Conservation (phyloP, 2,888 invertebrate species). For the Mesorhabditis belari region DNA sequence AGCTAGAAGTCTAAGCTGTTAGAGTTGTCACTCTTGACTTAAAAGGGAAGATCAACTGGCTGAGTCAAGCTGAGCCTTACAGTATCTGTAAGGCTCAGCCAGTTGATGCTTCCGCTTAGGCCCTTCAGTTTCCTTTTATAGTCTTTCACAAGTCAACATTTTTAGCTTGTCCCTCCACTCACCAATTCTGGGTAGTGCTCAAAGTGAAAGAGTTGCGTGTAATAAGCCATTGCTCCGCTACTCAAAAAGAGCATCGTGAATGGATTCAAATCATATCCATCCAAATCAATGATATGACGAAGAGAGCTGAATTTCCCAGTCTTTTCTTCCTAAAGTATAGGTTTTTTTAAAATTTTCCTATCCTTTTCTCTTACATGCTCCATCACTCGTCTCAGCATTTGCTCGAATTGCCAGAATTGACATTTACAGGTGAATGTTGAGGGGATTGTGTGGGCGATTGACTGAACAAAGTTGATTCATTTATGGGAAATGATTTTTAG, state of each 20-base stretch:
- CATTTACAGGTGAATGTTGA: slow-evolving; percentile 46
- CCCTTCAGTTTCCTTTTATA: not conserved
- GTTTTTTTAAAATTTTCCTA: not conserved
- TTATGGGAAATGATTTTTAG: no score
- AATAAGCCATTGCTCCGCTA: slow-evolving; percentile 50
- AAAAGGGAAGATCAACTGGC: no score
- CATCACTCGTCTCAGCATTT: slow-evolving; percentile 49
- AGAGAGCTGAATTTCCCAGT: slow-evolving; percentile 45
- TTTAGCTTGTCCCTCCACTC: no score
- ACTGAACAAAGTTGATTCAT: slow-evolving; percentile 32
- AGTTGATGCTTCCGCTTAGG: not conserved
- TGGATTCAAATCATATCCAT: slow-evolving; percentile 50
- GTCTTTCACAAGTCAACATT: no score
- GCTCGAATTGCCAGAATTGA: slow-evolving; percentile 52
- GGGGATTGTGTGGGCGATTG: slow-evolving; percentile 43
- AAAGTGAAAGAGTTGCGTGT: slow-evolving; percentile 51
- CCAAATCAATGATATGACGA: slow-evolving; percentile 49
- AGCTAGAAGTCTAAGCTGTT: not conserved
- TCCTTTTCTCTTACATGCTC: slow-evolving; percentile 23
- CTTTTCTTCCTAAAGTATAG: slow-evolving; percentile 35
- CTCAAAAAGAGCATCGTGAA: slow-evolving; percentile 51
- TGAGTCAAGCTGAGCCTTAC: no score
- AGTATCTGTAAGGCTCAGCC: not conserved
- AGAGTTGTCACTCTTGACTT: not conserved
- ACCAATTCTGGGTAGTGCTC: slow-evolving; percentile 53